Conservation (phyloP, 1,140 invertebrate species). For the Sycophila sp. region DNA sequence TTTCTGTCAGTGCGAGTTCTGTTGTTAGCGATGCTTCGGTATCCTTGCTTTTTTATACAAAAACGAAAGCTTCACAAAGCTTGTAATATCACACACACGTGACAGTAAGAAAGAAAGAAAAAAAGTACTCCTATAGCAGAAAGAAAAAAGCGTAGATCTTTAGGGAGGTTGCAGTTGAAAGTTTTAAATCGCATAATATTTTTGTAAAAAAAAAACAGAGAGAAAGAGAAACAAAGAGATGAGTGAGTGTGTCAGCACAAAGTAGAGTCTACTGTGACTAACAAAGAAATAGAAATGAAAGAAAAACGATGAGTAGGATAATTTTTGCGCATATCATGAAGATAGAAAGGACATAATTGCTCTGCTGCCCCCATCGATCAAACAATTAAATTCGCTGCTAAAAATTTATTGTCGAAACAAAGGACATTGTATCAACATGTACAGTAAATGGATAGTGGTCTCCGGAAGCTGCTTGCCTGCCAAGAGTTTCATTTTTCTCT, state of each 20-base stretch:
- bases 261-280: slow-evolving; percentile 1
- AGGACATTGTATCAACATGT: slow-evolving; percentile 11
- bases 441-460: not conserved
- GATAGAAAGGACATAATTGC: slow-evolving; percentile 18
- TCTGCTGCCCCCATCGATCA: not conserved
- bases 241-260: slow-evolving; percentile 25
- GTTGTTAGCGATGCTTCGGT: slow-evolving; percentile 14
- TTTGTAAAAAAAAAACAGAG: slow-evolving; percentile 47
- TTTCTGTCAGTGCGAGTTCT: slow-evolving; percentile 2
- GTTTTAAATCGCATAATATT: slow-evolving; percentile 52
- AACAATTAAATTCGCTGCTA: not conserved
- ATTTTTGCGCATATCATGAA: slow-evolving; percentile 31
- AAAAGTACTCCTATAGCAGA: slow-evolving; percentile 24
- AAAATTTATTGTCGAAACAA: not conserved
- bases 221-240: no score
- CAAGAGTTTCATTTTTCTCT: not conserved
- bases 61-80: not conserved
- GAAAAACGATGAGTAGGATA: slow-evolving; percentile 27
- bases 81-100: slow-evolving; percentile 9
- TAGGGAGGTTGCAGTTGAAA: slow-evolving; percentile 19
- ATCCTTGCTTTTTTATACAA: slow-evolving; percentile 14
- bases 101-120: not conserved
- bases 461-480: no score
- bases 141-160: slow-evolving; percentile 28
- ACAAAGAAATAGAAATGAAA: slow-evolving; percentile 37